Base-by-base conservation (phyloP, 2,797 vertebrate genomes). In the Rhodeus uyekii region DNA sequence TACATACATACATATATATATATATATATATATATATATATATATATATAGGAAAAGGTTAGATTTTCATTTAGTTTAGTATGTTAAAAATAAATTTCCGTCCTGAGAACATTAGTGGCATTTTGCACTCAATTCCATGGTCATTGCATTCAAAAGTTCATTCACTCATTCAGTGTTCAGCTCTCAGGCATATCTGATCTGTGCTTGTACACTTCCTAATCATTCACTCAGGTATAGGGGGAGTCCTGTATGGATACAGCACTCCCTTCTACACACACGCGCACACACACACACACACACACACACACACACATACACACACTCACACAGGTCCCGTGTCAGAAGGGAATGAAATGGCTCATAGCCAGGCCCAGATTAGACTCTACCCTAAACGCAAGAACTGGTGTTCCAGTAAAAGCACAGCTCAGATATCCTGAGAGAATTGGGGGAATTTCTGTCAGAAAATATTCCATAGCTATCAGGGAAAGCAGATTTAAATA, bases 321-420 rank as follows among this genome's bases (percentile, higher is more conserved):
- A 14, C 63, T 8, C 48, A 42, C 8, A 58, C 19, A n/a, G 69
- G 79, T 74, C 32, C 38, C 4, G 1, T 67, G 53, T 76, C 63
- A 76, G 73, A 68, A 63, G 71, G 38, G 72, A 82, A 68, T 19
- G 63, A 76, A 76, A 39, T 76, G 81, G 81, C 63, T 61, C 22
- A 29, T 36, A 7, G 73, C 81, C 81, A 82, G 50, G 63, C 38
- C 64, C 38, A 76, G 81, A 82, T 82, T 82, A 76, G 73, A 69
- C 63, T 60, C 71, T 29, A 55, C 34, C 14, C 72, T 38, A 61
- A 60, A 82, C n/a, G 61, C 39, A 14, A 68, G 73, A 29, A 58
- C 50, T 46, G 10, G 38, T 10, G 19, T 69, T 79, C 77, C 77
- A 69, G 64, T 79, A 60, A 82, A 36, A 69, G 81, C 48, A 69